Evolutionary conservation across 2,113 vertebrate species (phyloP).

Genomic region (Actenoides lindsayi): DNA sequence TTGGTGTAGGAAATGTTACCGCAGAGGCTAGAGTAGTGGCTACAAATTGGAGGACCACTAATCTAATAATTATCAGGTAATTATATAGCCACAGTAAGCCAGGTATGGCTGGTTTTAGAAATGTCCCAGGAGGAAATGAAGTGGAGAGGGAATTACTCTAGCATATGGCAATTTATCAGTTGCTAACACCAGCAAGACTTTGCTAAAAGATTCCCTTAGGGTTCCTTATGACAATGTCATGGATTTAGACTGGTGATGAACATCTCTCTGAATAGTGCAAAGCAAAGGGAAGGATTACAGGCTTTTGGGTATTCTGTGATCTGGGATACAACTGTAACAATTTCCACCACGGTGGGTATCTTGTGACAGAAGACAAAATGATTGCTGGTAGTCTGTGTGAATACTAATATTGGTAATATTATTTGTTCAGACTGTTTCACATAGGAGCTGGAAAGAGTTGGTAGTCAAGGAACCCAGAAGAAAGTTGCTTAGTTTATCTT

Average conservation of each 20-base stretch:
- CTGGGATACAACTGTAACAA: not conserved
- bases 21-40: not conserved
- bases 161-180: not conserved
- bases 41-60: not conserved
- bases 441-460: not conserved
- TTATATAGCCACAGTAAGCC: not conserved
- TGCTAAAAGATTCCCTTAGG: conserved; percentile 21
- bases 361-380: not conserved
- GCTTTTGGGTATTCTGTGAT: not conserved
- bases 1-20: not conserved
- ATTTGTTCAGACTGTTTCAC: not conserved
- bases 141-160: not conserved
- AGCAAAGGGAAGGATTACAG: not conserved
- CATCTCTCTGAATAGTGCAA: not conserved
- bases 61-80: not conserved
- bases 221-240: not conserved
- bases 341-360: not conserved
- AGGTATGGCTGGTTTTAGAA: not conserved
- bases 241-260: not conserved
- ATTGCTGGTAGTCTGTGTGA: not conserved
- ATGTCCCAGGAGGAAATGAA: not conserved
- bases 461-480: not conserved
- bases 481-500: not conserved
- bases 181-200: not conserved
- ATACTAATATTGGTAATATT: not conserved